Evolutionary conservation across 2,113 vertebrate genomes (phyloP).

Genomic region (Tonatia bakeri): DNA sequence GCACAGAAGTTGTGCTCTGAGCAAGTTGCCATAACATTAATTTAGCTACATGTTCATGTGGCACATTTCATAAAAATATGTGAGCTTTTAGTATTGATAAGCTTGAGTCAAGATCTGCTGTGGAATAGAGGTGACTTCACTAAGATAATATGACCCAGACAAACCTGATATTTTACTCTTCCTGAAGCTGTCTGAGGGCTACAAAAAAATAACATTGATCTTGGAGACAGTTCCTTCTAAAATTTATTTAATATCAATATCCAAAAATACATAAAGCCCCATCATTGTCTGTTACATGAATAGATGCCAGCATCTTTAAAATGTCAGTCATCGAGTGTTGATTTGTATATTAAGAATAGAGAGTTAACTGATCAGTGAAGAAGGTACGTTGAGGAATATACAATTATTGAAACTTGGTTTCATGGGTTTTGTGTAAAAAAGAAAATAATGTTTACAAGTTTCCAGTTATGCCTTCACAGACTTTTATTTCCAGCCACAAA

Average conservation of each 20-base stretch:
- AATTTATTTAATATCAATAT: neutral
- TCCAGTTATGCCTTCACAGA: neutral
- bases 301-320: neutral
- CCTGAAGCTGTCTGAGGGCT: neutral
- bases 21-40: neutral
- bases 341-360: neutral
- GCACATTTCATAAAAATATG: neutral
- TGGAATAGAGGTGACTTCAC: neutral
- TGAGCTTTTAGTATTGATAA: neutral
- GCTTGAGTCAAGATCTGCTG: neutral
- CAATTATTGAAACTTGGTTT: neutral
- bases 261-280: neutral
- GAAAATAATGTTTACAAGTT: neutral
- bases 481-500: neutral
- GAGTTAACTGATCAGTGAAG: neutral
- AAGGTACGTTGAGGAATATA: neutral
- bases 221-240: neutral
- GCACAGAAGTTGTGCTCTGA: neutral
- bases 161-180: neutral
- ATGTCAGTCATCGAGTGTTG: neutral
- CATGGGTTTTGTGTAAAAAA: neutral
- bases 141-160: neutral
- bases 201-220: neutral
- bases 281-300: neutral
- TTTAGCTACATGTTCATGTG: neutral